Evolutionary conservation across 2,888 invertebrate genomes (phyloP).

Genomic region (Agapostemon virescens): DNA sequence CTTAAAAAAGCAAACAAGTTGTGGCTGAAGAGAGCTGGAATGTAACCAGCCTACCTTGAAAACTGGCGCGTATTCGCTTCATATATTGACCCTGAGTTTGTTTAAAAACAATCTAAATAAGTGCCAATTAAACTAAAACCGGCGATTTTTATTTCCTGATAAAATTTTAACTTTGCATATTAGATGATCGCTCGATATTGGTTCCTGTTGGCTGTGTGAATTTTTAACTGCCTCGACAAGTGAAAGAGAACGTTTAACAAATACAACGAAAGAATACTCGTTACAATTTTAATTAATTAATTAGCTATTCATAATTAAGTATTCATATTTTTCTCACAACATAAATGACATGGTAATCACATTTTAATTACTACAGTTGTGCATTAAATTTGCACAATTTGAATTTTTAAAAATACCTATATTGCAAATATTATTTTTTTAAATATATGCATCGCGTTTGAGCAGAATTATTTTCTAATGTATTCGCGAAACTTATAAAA

Average conservation of each 20-base stretch:
- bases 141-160: background rate
- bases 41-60: constrained; percentile 45
- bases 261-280: background rate
- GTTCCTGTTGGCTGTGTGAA: background rate
- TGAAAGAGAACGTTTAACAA: background rate
- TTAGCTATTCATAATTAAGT: too few species aligned
- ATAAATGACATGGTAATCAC: too few species aligned
- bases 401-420: background rate
- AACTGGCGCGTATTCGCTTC: constrained; percentile 25
- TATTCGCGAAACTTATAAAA: background rate
- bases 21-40: constrained; percentile 32
- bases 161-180: background rate
- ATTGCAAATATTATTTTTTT: background rate
- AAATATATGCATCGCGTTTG: background rate
- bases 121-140: background rate
- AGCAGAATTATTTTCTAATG: background rate
- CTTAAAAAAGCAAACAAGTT: constrained; percentile 25
- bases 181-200: background rate
- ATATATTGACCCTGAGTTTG: constrained; percentile 25
- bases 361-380: background rate
- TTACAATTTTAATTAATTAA: background rate
- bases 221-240: background rate
- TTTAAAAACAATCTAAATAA: constrained; percentile 17
- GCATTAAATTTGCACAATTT: background rate
- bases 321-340: too few species aligned